Conservation (phyloP, 2,888 invertebrate species). For the Drosophila nigricruria region DNA sequence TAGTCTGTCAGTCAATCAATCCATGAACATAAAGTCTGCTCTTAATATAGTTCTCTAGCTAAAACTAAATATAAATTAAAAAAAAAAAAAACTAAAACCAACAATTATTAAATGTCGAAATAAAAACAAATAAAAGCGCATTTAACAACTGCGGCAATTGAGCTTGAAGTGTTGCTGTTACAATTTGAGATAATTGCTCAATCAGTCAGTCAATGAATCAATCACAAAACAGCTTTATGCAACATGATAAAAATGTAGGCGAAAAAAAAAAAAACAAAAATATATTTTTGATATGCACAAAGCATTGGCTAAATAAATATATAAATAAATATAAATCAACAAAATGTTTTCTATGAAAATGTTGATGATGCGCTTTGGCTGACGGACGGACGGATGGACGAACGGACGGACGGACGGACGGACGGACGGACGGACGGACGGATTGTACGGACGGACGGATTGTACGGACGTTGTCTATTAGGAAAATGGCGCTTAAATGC, state of each 20-base stretch:
- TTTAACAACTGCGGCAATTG: slow-evolving; percentile 9
- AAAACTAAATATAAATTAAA: too few species aligned
- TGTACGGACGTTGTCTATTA: slow-evolving; percentile 29
- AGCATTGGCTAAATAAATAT: slow-evolving; percentile 1
- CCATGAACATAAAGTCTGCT: too few species aligned
- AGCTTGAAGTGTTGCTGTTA: neutral
- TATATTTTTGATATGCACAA: neutral
- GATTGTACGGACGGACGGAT: neutral
- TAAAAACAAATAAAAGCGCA: slow-evolving; percentile 1
- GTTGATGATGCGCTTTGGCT: neutral
- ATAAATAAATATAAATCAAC: neutral
- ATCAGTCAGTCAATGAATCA: slow-evolving; percentile 9
- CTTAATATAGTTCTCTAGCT: too few species aligned
- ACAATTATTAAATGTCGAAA: neutral
- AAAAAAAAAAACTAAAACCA: too few species aligned
- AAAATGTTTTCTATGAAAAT: neutral
- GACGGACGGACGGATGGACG: neutral
- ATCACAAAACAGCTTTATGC: neutral
- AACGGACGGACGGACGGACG: too few species aligned
- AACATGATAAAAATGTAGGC: neutral
- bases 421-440: neutral
- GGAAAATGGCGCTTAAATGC: slow-evolving; percentile 45
- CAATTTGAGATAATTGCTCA: neutral
- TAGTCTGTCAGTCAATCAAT: too few species aligned
- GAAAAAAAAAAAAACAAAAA: neutral